These are phyloP conservation scores for Mesaphorura yosii DNA, from an alignment of 1,140 invertebrate species.

Conservation along the genomic window DNA sequence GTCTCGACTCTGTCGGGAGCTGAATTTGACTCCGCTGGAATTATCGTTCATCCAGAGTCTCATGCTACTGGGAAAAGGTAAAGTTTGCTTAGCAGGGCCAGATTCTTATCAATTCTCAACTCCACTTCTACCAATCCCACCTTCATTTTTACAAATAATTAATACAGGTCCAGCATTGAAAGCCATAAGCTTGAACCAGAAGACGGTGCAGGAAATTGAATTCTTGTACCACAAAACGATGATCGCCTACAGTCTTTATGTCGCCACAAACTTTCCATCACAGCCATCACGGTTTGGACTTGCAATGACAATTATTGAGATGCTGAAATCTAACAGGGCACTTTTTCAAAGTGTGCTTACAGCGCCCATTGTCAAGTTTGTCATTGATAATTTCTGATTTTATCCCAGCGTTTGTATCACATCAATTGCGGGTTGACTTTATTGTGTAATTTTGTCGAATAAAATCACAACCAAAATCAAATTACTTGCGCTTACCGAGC, in stretches of 20 bases:
- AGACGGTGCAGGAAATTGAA: conserved; percentile 19
- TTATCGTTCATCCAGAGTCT: conserved; percentile 51
- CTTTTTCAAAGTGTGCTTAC: neutral
- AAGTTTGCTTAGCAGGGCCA: conserved; percentile 30
- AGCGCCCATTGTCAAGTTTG: conserved; percentile 12
- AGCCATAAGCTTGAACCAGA: neutral
- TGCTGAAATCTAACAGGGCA: conserved; percentile 10
- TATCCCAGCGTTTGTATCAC: too few species aligned
- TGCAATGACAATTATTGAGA: conserved; percentile 13
- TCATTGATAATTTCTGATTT: conserved; percentile 27
- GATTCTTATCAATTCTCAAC: conserved; percentile 30
- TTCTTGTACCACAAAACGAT: conserved; percentile 28
- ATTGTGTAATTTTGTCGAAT: too few species aligned
- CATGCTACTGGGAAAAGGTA: conserved; percentile 49
- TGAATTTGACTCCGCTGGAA: conserved; percentile 46
- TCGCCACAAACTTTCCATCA: conserved; percentile 28
- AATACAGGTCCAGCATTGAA: too few species aligned
- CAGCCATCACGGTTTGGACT: conserved; percentile 32
- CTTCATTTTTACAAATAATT: conserved; percentile 4
- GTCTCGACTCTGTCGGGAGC: conserved; percentile 35
- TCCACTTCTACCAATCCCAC: conserved; percentile 11
- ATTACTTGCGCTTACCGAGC: too few species aligned
- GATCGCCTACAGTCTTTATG: conserved; percentile 30
- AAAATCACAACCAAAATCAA: too few species aligned
- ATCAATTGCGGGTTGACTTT: too few species aligned